A percentile compares a stretch with the other conserved stretches of the same genome.
These are phyloP conservation scores for Lipophrys pholis DNA, from an alignment of 2,113 vertebrate species.

Conservation along the genomic window DNA sequence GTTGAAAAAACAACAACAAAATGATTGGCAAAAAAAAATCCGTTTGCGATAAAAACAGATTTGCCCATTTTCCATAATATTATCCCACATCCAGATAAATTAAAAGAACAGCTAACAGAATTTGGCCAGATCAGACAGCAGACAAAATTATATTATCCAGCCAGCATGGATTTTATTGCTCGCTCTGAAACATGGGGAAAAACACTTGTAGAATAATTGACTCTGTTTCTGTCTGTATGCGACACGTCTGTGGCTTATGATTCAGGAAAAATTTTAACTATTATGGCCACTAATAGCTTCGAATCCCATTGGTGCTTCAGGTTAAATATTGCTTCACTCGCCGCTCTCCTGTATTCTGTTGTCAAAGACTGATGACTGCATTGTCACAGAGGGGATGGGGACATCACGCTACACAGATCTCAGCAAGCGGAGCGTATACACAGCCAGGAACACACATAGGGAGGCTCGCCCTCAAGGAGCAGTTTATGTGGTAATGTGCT, in stretches of 20 bases:
- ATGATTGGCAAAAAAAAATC: too few species aligned
- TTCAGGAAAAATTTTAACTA: neutral
- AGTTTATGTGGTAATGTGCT: constrained; percentile 75
- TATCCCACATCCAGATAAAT: neutral
- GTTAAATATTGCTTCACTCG: constrained; percentile 7
- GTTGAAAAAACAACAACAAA: too few species aligned
- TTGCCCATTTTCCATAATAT: neutral
- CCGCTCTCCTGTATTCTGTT: too few species aligned
- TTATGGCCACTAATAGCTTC: constrained; percentile 2
- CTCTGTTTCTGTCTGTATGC: constrained; percentile 4
- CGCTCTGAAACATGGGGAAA: neutral
- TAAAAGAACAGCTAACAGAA: neutral
- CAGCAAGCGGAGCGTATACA: constrained; percentile 30
- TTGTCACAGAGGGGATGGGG: constrained; percentile 25
- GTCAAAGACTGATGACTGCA: constrained; percentile 1
- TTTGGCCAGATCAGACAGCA: constrained; percentile 3
- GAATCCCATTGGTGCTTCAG: neutral
- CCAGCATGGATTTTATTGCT: neutral
- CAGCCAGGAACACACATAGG: constrained; percentile 23
- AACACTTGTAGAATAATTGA: neutral
- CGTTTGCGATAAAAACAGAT: neutral
- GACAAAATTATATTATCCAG: too few species aligned
- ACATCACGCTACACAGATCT: constrained; percentile 31
- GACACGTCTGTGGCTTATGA: constrained; percentile 1
- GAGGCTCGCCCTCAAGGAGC: constrained; percentile 64